Conservation (phyloP, 2,888 invertebrate species). For the Enchytraeus crypticus region DNA sequence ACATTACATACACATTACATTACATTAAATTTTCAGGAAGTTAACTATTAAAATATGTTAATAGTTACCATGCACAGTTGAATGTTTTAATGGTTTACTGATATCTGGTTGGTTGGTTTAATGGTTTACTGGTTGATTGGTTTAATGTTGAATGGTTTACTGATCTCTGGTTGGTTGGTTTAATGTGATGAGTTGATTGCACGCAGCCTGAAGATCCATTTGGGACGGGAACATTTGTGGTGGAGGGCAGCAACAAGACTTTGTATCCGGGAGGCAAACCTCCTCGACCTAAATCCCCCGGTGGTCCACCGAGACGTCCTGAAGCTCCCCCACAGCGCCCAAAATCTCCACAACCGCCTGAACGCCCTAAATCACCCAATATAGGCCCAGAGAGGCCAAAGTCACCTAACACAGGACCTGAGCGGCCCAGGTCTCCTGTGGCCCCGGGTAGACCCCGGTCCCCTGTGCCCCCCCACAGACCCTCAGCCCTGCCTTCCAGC, state of each 20-base stretch:
- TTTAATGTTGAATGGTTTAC: too few species aligned
- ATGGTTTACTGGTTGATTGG: too few species aligned
- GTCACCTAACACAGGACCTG: constrained; percentile 11
- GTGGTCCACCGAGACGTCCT: neutral
- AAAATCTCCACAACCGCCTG: constrained; percentile 13
- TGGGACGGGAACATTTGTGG: constrained; percentile 42
- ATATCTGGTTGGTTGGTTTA: too few species aligned
- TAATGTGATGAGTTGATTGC: too few species aligned
- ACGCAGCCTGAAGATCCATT: constrained; percentile 20
- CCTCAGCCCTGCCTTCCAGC: neutral
- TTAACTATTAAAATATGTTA: too few species aligned
- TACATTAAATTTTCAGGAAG: too few species aligned
- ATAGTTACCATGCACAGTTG: too few species aligned
- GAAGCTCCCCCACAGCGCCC: constrained; percentile 12
- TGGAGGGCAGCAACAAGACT: constrained; percentile 2
- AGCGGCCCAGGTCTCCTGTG: constrained; percentile 14
- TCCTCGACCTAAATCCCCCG: constrained; percentile 3
- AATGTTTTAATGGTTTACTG: too few species aligned
- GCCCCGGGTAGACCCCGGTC: constrained; percentile 10
- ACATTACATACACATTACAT: neutral
- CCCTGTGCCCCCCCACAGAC: neutral
- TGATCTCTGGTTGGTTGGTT: too few species aligned
- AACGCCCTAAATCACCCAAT: constrained; percentile 8
- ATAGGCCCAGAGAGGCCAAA: constrained; percentile 4
- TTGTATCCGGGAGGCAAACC: constrained; percentile 13